A percentile compares a stretch with the other conserved stretches of the same genome.
phyloP scores from a whole-genome alignment of 2,113 vertebrate genomes.

The Dromiciops gliroides region DNA sequence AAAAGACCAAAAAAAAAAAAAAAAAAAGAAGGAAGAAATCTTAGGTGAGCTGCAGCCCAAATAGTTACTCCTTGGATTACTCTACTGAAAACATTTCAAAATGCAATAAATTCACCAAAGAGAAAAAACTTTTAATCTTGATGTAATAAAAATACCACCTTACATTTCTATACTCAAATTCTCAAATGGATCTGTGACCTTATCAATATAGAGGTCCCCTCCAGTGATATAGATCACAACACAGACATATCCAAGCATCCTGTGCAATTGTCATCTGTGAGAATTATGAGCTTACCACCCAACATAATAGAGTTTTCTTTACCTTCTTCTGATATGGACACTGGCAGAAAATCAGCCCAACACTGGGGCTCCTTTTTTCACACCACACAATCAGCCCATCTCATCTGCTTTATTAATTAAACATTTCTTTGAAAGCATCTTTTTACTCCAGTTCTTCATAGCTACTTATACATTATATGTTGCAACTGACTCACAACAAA shows the following conservation, averaged over 20 bases:
- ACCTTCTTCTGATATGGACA: neutral
- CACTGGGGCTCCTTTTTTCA: neutral
- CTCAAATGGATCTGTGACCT: neutral
- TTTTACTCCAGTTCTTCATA: neutral
- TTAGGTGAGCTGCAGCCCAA: neutral
- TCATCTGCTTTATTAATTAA: neutral
- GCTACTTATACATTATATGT: neutral
- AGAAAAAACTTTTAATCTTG: neutral
- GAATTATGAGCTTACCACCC: neutral
- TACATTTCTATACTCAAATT: neutral
- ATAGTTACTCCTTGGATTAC: slow-evolving; percentile 14
- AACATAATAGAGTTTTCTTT: neutral
- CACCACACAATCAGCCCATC: neutral
- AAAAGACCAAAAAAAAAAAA: neutral
- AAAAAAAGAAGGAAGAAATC: neutral
- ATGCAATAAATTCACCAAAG: neutral
- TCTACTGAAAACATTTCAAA: neutral
- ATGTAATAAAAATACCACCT: neutral
- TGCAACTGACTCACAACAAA: neutral
- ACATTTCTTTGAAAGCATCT: neutral
- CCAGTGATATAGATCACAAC: neutral
- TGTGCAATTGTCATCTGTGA: neutral
- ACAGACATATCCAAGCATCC: neutral
- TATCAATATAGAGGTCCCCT: neutral
- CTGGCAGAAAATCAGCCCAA: neutral